Evolutionary conservation across 1,140 invertebrate genomes (phyloP), one percentile per base, ranked within the genome.

Genomic region (Ceratina calcarata): DNA sequence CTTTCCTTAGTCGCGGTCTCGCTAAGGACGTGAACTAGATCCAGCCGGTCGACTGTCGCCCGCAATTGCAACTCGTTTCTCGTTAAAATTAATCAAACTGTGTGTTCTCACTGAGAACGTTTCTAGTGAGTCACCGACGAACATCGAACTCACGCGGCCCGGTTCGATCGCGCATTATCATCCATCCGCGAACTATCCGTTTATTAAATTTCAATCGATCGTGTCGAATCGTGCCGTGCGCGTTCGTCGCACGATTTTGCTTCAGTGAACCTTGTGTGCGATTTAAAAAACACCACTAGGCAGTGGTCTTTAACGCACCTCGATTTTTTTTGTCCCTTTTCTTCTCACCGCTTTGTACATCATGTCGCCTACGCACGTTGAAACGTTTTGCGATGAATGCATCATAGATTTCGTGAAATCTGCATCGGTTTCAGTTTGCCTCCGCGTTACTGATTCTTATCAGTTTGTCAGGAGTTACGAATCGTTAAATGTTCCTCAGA

Each of bases 21-120:
- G 16, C n/a, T 64, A 53, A 64, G 12, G 45, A 53, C 45, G 27
- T 27, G 45, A 64, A 64, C 71, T 51, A 73, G 24, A n/a, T 53
- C n/a, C 71, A 64, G n/a, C 60, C 71, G 15, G 18, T 37, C 13
- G 71, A 32, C 71, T 22, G 45, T 53, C n/a, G 4, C 4, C 15
- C 1, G 16, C 27, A 71, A 13, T n/a, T 10, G 37, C 37, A 45
- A 45, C 37, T 45, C 37, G 37, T 45, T 15, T 77, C 61, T 55
- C 27, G 22, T 15, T 69, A 45, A 61, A 61, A 78, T 78, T 49
- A 62, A 64, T 64, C 58, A 37, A 78, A 64, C 68, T 15, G 16
- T 45, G 18, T 45, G 58, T 55, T 78, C 67, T 78, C 76, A 65
- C 51, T 45, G 76, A 64, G 68, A 70, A 61, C 58, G 57, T 51